phyloP scores from a whole-genome alignment of 1,140 invertebrate genomes.

The roundworm (Caenorhabditis elegans) region WBcel235 BX284606.5:2358501-2359000 shows the following conservation, averaged over 20 bases:
- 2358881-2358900: not conserved
- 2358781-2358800: not conserved
- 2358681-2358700: not conserved
- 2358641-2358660: not conserved
- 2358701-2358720: not conserved
- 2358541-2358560: not conserved
- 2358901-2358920: constrained; percentile 21
- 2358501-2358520: constrained; percentile 15
- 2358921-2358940: not conserved
- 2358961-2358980: not conserved
- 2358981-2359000: not conserved
- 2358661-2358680: not conserved
- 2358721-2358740: constrained; percentile 30
- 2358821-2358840: not conserved
- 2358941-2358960: not conserved
- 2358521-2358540: constrained; percentile 22
- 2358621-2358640: not conserved
- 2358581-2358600: not conserved
- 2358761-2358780: not conserved
- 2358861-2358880: not conserved
- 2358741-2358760: constrained; percentile 19
- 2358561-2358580: not conserved
- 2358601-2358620: not conserved
- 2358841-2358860: not conserved
- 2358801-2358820: constrained; percentile 30